Conservation (phyloP, 1,140 invertebrate species). For the Apis dorsata region DNA sequence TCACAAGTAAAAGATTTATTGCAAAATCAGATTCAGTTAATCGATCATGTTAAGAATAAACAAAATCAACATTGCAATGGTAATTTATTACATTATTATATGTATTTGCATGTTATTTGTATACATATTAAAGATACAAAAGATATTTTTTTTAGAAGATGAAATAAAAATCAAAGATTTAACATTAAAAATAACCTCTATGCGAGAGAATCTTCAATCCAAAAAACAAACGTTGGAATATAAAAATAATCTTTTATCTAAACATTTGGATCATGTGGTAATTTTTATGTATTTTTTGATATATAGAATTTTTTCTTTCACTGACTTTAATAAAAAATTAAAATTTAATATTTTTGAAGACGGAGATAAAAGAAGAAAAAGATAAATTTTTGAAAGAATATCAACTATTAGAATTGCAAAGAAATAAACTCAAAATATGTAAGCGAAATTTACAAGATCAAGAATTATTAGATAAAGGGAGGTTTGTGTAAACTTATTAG, state of each 20-base stretch:
- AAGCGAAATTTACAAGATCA: conserved; percentile 56
- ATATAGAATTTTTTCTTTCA: not conserved
- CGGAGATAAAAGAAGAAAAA: conserved; percentile 47
- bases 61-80: conserved; percentile 23
- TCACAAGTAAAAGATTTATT: conserved; percentile 10
- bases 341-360: conserved; percentile 30
- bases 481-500: conserved; percentile 48
- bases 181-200: conserved; percentile 14
- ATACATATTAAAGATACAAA: not conserved
- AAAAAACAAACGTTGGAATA: conserved; percentile 31
- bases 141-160: conserved; percentile 29
- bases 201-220: not conserved
- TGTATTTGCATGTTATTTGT: not conserved
- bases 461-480: conserved; percentile 56
- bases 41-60: conserved; percentile 13
- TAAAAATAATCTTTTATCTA: conserved; percentile 30
- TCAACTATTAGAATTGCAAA: conserved; percentile 45
- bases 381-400: conserved; percentile 40
- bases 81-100: conserved; percentile 13
- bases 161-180: conserved; percentile 38
- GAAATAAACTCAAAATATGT: conserved; percentile 42
- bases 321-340: not conserved
- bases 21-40: not conserved
- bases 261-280: conserved; percentile 28
- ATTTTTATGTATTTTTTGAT: not conserved